These are phyloP conservation scores for Aromia moschata DNA, from an alignment of 2,888 invertebrate species.

Conservation along the genomic window DNA sequence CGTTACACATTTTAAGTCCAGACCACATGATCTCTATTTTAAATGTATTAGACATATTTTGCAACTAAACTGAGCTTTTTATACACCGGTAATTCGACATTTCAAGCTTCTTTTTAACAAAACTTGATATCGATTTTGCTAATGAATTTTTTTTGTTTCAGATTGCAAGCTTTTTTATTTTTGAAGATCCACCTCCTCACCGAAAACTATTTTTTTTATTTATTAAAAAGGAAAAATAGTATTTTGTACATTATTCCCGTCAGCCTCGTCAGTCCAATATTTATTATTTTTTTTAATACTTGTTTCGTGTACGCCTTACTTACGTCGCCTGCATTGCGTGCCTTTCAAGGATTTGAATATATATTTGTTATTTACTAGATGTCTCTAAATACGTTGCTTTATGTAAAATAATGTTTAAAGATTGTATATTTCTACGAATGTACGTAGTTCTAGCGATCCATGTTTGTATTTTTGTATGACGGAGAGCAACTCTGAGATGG, in stretches of 20 bases:
- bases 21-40: no score
- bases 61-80: no score
- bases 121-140: neutral
- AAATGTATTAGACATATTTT: no score
- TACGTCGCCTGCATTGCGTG: slow-evolving; percentile 3
- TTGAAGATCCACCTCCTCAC: slow-evolving; percentile 5
- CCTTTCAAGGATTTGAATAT: neutral
- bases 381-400: slow-evolving; percentile 2
- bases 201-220: no score
- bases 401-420: slow-evolving; percentile 3
- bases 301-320: slow-evolving; percentile 13
- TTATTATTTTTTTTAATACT: no score
- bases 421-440: slow-evolving; percentile 11
- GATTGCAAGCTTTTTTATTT: slow-evolving; percentile 1
- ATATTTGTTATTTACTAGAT: neutral
- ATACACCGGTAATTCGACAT: no score
- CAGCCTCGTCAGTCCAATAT: slow-evolving; percentile 7
- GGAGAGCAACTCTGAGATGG: slow-evolving; percentile 16
- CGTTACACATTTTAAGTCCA: no score
- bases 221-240: no score
- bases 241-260: slow-evolving; percentile 10
- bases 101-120: no score
- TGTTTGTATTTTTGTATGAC: slow-evolving; percentile 22
- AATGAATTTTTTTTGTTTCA: slow-evolving; percentile 1
- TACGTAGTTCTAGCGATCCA: slow-evolving; percentile 11